phyloP scores from a whole-genome alignment of 2,113 vertebrate genomes.

The Syrrhaptes paradoxus region DNA sequence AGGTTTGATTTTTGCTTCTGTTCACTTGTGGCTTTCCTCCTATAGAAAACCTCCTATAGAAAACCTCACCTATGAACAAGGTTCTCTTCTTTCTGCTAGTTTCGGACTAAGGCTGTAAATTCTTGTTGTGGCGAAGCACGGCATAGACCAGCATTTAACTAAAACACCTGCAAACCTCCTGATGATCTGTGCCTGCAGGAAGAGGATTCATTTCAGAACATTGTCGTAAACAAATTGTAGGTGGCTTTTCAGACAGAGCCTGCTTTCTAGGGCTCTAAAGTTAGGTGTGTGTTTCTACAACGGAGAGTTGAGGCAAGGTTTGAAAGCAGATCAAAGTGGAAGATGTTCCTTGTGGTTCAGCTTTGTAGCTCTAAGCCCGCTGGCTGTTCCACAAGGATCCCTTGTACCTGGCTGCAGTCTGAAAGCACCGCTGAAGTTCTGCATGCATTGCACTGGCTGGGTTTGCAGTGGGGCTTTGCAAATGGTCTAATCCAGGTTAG shows the following conservation, averaged over 20 bases:
- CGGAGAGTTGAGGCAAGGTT: neutral
- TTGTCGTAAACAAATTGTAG: neutral
- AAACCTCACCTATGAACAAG: neutral
- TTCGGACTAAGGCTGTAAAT: neutral
- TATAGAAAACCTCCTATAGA: neutral
- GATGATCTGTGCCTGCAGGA: neutral
- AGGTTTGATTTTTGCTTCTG: neutral
- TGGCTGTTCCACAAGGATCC: slow-evolving; percentile 6
- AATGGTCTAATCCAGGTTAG: slow-evolving; percentile 37
- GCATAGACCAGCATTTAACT: neutral
- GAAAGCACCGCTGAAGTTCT: neutral
- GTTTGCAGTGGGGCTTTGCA: slow-evolving; percentile 16
- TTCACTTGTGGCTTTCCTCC: neutral
- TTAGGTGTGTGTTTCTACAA: neutral
- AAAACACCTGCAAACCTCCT: neutral
- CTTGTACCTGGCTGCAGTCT: neutral
- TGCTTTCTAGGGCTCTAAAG: neutral
- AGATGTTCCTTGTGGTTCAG: neutral
- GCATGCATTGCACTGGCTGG: neutral
- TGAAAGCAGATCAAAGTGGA: slow-evolving; percentile 44
- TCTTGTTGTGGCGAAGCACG: neutral
- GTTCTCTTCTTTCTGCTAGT: neutral
- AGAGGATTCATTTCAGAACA: neutral
- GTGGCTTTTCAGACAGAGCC: neutral
- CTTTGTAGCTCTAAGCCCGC: slow-evolving; percentile 24